A percentile compares a stretch with the other conserved stretches of the same genome.
Evolutionary conservation across 2,113 vertebrate species (phyloP).

Genomic region (Paradoxurus hermaphroditus): DNA sequence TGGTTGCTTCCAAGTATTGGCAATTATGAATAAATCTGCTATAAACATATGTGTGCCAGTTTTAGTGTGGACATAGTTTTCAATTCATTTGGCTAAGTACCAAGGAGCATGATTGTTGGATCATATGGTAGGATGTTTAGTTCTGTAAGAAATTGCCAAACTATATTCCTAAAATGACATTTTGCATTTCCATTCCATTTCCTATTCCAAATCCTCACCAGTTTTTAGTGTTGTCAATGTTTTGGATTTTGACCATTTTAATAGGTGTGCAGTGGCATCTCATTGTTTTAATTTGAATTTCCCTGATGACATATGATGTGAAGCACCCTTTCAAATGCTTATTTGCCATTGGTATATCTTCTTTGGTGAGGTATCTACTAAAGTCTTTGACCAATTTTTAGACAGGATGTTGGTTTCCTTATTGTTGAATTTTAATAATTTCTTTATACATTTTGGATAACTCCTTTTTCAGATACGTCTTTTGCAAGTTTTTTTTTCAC

Average conservation of each 20-base stretch:
- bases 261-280: not conserved
- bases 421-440: not conserved
- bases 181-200: not conserved
- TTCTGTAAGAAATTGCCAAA: conserved; percentile 2
- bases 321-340: not conserved
- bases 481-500: not conserved
- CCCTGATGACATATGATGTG: not conserved
- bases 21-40: not conserved
- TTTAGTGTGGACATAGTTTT: not conserved
- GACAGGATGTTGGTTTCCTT: not conserved
- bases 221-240: not conserved
- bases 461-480: not conserved
- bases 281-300: not conserved
- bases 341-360: not conserved
- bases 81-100: not conserved
- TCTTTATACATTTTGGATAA: not conserved
- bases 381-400: not conserved
- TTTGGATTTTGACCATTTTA: not conserved
- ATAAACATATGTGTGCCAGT: not conserved
- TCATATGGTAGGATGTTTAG: not conserved
- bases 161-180: not conserved
- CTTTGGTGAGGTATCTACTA: not conserved
- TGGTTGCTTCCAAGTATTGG: not conserved
- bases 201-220: not conserved
- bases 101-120: not conserved